Evolutionary conservation across 2,888 invertebrate genomes (phyloP).

Genomic region (Microdon myrmicae): DNA sequence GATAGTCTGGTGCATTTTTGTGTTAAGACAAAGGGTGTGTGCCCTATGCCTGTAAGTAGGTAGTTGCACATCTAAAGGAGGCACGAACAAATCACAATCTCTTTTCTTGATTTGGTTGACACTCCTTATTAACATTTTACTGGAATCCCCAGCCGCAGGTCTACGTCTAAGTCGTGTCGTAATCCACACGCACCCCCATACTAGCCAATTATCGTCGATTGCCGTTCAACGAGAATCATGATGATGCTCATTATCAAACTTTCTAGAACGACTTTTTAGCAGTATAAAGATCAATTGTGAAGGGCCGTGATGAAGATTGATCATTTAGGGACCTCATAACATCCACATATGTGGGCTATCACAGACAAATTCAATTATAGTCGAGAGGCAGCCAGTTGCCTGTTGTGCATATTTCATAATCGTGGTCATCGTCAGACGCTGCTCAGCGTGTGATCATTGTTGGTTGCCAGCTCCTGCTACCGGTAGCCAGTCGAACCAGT

Average conservation of each 20-base stretch:
- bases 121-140: no score
- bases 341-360: no score
- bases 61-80: no score
- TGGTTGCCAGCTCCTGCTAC: not conserved
- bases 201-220: conserved; percentile 19
- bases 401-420: conserved; percentile 17
- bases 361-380: not conserved
- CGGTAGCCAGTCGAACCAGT: conserved; percentile 29
- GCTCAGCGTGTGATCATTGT: conserved; percentile 1
- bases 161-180: not conserved
- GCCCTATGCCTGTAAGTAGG: no score
- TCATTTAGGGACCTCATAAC: not conserved
- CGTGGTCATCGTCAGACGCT: conserved; percentile 12
- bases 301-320: conserved; percentile 39
- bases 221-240: conserved; percentile 6
- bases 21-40: no score
- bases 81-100: no score
- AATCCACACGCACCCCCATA: not conserved
- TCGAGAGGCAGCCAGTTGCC: conserved; percentile 21
- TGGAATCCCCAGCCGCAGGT: no score
- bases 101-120: no score
- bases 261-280: conserved; percentile 9
- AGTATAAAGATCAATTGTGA: conserved; percentile 25
- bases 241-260: conserved; percentile 12
- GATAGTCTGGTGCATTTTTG: no score